These are phyloP conservation scores for Torymus texanus DNA, from an alignment of 2,888 invertebrate genomes.

Conservation along the genomic window DNA sequence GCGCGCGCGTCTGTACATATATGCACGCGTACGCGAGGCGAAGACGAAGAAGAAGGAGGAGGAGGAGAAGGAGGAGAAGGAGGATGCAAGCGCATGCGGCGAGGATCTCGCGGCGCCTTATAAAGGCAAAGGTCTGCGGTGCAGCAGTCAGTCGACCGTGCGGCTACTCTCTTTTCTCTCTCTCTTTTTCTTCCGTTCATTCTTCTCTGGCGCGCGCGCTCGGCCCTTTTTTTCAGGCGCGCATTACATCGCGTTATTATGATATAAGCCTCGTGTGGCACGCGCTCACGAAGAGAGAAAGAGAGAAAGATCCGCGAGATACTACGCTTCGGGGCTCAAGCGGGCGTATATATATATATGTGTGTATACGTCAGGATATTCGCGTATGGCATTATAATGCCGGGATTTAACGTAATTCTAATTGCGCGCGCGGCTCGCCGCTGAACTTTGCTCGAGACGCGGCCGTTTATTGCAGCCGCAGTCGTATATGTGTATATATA, in stretches of 20 bases:
- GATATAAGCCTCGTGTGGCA: slow-evolving; percentile 63
- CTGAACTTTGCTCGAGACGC: slow-evolving; percentile 20
- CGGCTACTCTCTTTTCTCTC: background rate
- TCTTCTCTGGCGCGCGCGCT: no score
- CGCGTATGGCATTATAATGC: slow-evolving; percentile 6
- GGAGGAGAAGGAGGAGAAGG: no score
- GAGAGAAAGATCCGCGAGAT: no score
- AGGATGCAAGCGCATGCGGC: background rate
- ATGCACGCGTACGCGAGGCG: no score
- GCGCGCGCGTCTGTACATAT: background rate
- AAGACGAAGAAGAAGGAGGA: no score
- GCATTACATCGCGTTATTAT: slow-evolving; percentile 60
- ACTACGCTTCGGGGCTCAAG: no score
- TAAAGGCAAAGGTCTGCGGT: slow-evolving; percentile 47
- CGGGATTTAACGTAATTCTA: slow-evolving; percentile 43
- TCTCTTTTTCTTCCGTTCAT: background rate
- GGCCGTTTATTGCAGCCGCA: background rate
- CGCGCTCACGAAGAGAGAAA: background rate
- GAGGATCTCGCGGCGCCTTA: slow-evolving; percentile 48
- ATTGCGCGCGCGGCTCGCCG: slow-evolving; percentile 31
- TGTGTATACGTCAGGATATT: no score
- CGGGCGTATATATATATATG: no score
- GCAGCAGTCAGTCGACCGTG: background rate
- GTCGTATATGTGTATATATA: no score
- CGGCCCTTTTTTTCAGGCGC: slow-evolving; percentile 23